A percentile compares a stretch with the other conserved stretches of the same genome.
phyloP scores from a whole-genome alignment of 2,888 invertebrate species.

The Colostygia pectinataria region DNA sequence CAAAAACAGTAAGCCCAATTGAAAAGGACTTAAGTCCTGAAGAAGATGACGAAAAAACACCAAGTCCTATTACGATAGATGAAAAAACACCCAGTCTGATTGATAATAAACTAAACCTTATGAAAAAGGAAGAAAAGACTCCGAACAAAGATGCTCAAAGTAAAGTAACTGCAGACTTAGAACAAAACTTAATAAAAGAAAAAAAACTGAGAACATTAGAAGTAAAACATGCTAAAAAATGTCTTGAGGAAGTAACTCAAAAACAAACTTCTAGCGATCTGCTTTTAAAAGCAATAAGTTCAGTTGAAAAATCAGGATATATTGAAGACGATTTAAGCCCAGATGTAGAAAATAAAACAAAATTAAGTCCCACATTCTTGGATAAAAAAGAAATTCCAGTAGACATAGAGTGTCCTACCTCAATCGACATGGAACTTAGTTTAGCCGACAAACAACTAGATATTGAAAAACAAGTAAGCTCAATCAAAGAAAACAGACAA shows the following conservation, averaged over 20 bases:
- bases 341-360: slow-evolving; percentile 3
- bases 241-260: background rate
- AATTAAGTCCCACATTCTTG: background rate
- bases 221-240: background rate
- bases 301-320: slow-evolving; percentile 22
- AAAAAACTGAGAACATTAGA: no score
- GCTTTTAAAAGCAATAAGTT: slow-evolving; percentile 19
- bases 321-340: slow-evolving; percentile 8
- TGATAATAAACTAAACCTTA: slow-evolving; percentile 12
- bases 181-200: no score
- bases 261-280: background rate
- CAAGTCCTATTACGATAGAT: slow-evolving; percentile 22
- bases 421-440: slow-evolving; percentile 6
- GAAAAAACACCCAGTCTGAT: slow-evolving; percentile 19
- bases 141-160: background rate
- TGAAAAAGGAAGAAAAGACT: background rate
- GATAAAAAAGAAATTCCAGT: background rate
- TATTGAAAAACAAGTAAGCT: background rate
- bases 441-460: slow-evolving; percentile 23
- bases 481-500: slow-evolving; percentile 16
- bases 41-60: slow-evolving; percentile 24
- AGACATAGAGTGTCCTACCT: background rate
- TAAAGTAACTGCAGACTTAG: no score
- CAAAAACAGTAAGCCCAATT: background rate
- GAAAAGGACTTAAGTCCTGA: slow-evolving; percentile 18